phyloP scores from a whole-genome alignment of 2,888 invertebrate species.

The Tricholauxania praeusta region DNA sequence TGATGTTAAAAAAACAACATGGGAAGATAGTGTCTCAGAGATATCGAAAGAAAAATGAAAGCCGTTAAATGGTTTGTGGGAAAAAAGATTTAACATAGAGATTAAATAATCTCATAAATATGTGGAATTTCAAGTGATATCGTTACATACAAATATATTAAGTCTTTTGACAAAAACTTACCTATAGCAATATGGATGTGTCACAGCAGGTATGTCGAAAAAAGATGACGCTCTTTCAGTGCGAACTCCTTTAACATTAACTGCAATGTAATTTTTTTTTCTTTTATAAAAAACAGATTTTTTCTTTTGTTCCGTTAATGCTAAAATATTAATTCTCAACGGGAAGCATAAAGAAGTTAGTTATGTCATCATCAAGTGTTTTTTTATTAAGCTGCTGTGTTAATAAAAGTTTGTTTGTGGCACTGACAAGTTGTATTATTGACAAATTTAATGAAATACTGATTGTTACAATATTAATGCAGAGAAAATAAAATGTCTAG shows the following conservation, averaged over 20 bases:
- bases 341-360: slow-evolving; percentile 46
- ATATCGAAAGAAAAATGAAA: too few relatives aligned
- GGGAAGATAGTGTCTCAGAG: too few relatives aligned
- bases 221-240: slow-evolving; percentile 68
- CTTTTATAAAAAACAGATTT: slow-evolving; percentile 29
- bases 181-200: slow-evolving; percentile 69
- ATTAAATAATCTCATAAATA: too few relatives aligned
- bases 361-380: slow-evolving; percentile 31
- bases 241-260: slow-evolving; percentile 68
- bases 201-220: slow-evolving; percentile 69
- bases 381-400: neutral
- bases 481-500: too few relatives aligned
- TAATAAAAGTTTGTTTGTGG: slow-evolving; percentile 16
- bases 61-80: too few relatives aligned
- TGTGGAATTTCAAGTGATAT: too few relatives aligned
- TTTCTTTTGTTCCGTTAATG: slow-evolving; percentile 58
- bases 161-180: slow-evolving; percentile 48
- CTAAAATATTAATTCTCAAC: slow-evolving; percentile 60
- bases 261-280: slow-evolving; percentile 53
- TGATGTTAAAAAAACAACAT: slow-evolving; percentile 9
- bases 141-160: too few relatives aligned
- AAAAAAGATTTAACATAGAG: too few relatives aligned
- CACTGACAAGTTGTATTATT: slow-evolving; percentile 32
- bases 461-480: too few relatives aligned
- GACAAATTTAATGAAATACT: too few relatives aligned